Conservation (phyloP, 2,888 invertebrate genomes). For the Nudaria mundana region DNA sequence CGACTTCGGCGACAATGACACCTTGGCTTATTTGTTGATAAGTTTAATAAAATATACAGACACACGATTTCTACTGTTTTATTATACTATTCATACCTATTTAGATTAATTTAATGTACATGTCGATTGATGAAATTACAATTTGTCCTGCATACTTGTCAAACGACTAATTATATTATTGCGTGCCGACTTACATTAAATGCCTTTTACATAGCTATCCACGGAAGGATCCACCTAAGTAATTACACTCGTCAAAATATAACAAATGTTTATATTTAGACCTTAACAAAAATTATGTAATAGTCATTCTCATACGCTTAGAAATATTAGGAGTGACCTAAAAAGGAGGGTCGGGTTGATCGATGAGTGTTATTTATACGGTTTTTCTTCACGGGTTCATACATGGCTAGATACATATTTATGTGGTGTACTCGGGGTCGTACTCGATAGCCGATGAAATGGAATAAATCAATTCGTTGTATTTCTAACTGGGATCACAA, state of each 20-base stretch:
- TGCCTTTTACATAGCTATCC: slow-evolving; percentile 9
- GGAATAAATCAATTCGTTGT: too few relatives aligned
- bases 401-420: too few relatives aligned
- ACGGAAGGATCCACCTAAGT: slow-evolving; percentile 13
- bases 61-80: too few relatives aligned
- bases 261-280: neutral
- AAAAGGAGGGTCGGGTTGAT: neutral
- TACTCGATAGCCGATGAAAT: too few relatives aligned
- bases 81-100: too few relatives aligned
- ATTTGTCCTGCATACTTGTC: slow-evolving; percentile 40
- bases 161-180: slow-evolving; percentile 55
- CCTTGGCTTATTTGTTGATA: too few relatives aligned
- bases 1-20: too few relatives aligned
- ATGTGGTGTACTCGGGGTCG: too few relatives aligned
- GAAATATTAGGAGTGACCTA: neutral
- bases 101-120: too few relatives aligned
- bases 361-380: neutral
- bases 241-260: slow-evolving; percentile 10
- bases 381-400: neutral
- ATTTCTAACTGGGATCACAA: too few relatives aligned
- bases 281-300: neutral
- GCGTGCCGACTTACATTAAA: slow-evolving; percentile 50
- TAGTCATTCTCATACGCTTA: neutral
- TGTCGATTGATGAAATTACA: slow-evolving; percentile 27
- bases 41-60: too few relatives aligned